A percentile compares a stretch with the other conserved stretches of the same genome.
Conservation (phyloP, 2,113 vertebrate genomes). For the Myxocyprinus asiaticus region DNA sequence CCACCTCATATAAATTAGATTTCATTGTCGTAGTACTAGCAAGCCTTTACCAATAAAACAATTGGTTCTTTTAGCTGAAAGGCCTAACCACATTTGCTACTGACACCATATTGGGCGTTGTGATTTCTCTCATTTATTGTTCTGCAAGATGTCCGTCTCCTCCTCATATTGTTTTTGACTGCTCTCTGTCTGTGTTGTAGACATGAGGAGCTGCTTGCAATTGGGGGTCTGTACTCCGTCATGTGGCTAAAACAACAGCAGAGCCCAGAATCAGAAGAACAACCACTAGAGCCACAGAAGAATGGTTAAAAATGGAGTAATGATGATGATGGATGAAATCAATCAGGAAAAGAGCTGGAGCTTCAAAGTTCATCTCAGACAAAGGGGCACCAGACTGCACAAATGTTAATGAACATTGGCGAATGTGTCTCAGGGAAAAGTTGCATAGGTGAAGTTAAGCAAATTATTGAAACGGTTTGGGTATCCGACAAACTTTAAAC, state of each 20-base stretch:
- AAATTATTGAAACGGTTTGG: not conserved
- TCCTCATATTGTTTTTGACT: not conserved
- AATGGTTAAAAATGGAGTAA: not conserved
- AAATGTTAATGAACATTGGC: not conserved
- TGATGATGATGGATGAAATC: not conserved
- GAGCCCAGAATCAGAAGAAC: conserved; percentile 11
- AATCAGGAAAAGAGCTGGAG: not conserved
- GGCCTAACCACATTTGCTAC: not conserved
- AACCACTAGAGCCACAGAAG: conserved; percentile 23
- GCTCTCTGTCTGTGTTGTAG: conserved; percentile 64
- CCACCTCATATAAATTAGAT: no score
- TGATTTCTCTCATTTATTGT: not conserved
- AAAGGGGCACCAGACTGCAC: conserved; percentile 3
- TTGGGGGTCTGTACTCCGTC: conserved; percentile 76
- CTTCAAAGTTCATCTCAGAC: conserved; percentile 15
- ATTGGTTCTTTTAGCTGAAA: not conserved
- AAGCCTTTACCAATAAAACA: no score
- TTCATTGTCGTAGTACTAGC: no score
- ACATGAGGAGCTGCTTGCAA: conserved; percentile 82
- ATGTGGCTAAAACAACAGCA: conserved; percentile 89
- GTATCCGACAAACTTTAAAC: not conserved
- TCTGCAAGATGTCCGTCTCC: not conserved
- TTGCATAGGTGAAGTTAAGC: not conserved
- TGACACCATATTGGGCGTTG: not conserved
- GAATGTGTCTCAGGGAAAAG: not conserved